These are phyloP conservation scores for Elysia crispata DNA, from an alignment of 2,888 invertebrate genomes.

Conservation along the genomic window DNA sequence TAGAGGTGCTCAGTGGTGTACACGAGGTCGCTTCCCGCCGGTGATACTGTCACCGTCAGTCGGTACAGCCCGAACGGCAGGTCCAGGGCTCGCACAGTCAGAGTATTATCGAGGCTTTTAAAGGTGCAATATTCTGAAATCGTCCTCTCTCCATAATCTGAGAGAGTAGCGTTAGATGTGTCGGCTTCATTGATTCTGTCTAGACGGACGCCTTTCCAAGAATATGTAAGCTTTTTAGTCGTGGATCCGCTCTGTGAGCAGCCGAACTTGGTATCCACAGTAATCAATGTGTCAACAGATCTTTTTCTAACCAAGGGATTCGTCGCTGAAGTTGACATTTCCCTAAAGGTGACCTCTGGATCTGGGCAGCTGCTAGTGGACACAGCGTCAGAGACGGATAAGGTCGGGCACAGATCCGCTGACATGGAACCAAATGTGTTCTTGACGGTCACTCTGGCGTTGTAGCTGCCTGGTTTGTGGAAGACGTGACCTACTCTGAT, in stretches of 20 bases:
- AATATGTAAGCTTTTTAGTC: slow-evolving; percentile 53
- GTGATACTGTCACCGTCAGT: slow-evolving; percentile 65
- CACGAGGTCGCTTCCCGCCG: slow-evolving; percentile 56
- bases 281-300: slow-evolving; percentile 62
- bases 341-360: slow-evolving; percentile 40
- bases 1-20: slow-evolving; percentile 56
- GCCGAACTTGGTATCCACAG: slow-evolving; percentile 53
- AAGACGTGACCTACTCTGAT: slow-evolving; percentile 62
- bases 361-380: slow-evolving; percentile 40
- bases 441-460: slow-evolving; percentile 60
- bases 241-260: slow-evolving; percentile 53
- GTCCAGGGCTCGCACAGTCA: slow-evolving; percentile 58
- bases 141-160: slow-evolving; percentile 53
- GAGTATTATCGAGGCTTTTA: slow-evolving; percentile 55
- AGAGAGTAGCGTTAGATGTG: neutral
- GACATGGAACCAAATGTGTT: slow-evolving; percentile 66
- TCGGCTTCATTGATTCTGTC: neutral
- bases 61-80: slow-evolving; percentile 67
- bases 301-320: slow-evolving; percentile 56
- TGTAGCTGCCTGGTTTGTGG: slow-evolving; percentile 58
- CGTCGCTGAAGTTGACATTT: neutral
- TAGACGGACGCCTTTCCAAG: slow-evolving; percentile 58
- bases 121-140: slow-evolving; percentile 60
- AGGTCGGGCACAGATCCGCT: slow-evolving; percentile 67
- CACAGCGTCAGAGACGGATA: slow-evolving; percentile 57